Conservation (phyloP, 2,113 vertebrate species). For the Notarius quadriscutis region DNA sequence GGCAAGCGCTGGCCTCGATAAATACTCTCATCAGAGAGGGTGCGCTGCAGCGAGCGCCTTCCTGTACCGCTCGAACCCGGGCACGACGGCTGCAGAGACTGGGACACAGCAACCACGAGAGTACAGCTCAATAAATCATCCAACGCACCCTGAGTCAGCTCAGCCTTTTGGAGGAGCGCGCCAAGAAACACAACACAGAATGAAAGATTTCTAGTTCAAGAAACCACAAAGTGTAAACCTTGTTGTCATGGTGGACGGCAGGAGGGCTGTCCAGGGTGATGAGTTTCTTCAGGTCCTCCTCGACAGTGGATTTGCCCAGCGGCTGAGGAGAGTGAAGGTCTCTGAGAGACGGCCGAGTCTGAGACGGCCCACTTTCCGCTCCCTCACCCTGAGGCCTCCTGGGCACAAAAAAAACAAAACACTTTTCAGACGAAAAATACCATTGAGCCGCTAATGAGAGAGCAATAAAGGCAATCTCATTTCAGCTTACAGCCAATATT, state of each 20-base stretch:
- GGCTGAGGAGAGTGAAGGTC: slow-evolving; percentile 90
- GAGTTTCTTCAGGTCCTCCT: slow-evolving; percentile 92
- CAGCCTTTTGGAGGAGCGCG: background rate
- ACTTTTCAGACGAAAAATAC: background rate
- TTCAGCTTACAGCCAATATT: no score
- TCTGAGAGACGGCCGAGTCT: slow-evolving; percentile 84
- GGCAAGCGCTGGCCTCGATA: slow-evolving; percentile 92
- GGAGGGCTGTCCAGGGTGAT: slow-evolving; percentile 84
- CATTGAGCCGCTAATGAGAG: no score
- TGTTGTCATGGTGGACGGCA: slow-evolving; percentile 82
- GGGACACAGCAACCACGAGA: background rate
- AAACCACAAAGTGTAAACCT: slow-evolving; percentile 69
- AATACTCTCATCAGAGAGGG: slow-evolving; percentile 97
- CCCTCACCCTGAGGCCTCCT: slow-evolving; percentile 94
- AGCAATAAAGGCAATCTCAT: no score
- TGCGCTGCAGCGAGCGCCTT: slow-evolving; percentile 91
- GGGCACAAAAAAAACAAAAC: background rate
- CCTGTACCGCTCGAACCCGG: slow-evolving; percentile 75
- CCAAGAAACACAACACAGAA: no score
- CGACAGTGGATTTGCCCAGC: slow-evolving; percentile 84
- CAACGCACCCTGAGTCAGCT: background rate
- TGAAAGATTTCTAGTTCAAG: no score
- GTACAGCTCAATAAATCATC: no score
- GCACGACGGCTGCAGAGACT: slow-evolving; percentile 79
- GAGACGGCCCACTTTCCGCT: slow-evolving; percentile 78